Evolutionary conservation across 2,888 invertebrate genomes (phyloP).

Genomic region (Cheiracanthium punctorium): DNA sequence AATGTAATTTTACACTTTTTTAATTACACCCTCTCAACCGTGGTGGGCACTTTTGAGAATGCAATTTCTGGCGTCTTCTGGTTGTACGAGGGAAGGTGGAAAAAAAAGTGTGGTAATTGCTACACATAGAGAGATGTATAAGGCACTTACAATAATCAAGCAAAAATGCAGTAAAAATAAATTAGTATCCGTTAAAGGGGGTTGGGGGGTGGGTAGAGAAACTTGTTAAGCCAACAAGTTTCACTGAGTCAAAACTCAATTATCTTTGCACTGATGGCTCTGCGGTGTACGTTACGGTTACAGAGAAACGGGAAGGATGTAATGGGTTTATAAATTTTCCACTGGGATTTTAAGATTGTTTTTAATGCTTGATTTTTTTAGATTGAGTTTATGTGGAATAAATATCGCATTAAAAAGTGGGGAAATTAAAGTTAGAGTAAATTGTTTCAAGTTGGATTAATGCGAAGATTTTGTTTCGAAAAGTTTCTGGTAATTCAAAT

Average conservation of each 20-base stretch:
- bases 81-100: too few species aligned
- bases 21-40: background rate
- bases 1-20: background rate
- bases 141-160: constrained; percentile 22
- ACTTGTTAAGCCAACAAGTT: constrained; percentile 30
- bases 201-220: too few species aligned
- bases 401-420: too few species aligned
- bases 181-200: constrained; percentile 41
- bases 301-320: constrained; percentile 13
- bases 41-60: background rate
- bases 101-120: background rate
- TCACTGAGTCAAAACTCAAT: constrained; percentile 58
- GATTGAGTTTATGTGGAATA: too few species aligned
- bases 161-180: constrained; percentile 57
- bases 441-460: background rate
- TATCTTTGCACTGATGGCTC: constrained; percentile 48
- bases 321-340: constrained; percentile 42
- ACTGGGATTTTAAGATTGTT: constrained; percentile 6
- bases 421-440: background rate
- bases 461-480: background rate
- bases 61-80: background rate
- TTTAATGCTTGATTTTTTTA: background rate
- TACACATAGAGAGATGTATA: background rate
- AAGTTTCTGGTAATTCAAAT: too few species aligned
- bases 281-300: constrained; percentile 30